Conservation (phyloP, 2,797 vertebrate genomes). For the Fringilla coelebs region DNA sequence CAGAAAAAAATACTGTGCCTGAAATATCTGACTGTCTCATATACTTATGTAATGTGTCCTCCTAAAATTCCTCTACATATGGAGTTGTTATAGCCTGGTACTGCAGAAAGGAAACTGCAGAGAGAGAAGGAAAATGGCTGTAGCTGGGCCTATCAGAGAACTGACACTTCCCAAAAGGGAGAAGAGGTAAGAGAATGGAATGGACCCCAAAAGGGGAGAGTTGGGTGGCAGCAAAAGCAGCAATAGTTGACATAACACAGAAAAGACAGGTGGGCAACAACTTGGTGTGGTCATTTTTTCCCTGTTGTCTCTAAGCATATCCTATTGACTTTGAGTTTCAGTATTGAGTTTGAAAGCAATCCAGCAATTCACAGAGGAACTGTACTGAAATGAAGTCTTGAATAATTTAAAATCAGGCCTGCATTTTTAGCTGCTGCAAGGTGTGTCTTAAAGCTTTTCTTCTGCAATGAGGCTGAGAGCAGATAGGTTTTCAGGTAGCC, state of each 20-base stretch:
- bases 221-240: background rate
- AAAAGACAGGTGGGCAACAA: background rate
- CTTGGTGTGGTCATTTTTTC: background rate
- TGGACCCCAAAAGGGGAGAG: background rate
- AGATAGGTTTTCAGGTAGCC: background rate
- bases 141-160: background rate
- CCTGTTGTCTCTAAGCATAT: background rate
- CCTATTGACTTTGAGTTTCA: background rate
- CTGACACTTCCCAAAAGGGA: background rate
- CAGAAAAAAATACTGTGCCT: slow-evolving; percentile 12
- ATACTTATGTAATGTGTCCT: slow-evolving; percentile 19
- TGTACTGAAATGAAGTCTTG: background rate
- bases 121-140: background rate
- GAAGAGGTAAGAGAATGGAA: background rate
- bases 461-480: background rate
- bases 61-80: background rate
- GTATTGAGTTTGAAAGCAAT: background rate
- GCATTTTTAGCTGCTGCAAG: background rate
- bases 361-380: background rate
- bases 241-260: background rate
- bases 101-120: background rate
- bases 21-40: slow-evolving; percentile 35
- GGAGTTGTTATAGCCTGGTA: background rate
- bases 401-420: background rate
- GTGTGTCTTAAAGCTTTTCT: background rate